Base-by-base conservation (phyloP, 2,888 invertebrate genomes). In the Spodoptera exigua region DNA sequence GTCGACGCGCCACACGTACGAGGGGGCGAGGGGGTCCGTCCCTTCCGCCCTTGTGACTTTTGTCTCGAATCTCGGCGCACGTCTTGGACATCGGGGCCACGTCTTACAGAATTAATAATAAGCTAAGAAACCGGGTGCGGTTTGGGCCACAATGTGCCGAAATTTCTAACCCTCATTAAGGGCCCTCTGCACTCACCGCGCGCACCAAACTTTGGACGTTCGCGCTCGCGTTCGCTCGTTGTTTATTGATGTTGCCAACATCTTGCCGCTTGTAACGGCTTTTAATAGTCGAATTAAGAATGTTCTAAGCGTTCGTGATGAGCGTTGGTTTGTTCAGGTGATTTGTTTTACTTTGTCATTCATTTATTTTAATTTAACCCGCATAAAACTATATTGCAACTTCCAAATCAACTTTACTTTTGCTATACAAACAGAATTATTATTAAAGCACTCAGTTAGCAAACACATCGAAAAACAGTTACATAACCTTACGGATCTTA, bases 31-130 rank as follows among this genome's bases (percentile, higher is more conserved):
- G 59, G 76, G 76, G 81, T 80, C 82, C 82, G 80, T 83, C 89
- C 90, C 92, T 92, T 92, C 91, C 91, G 89, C 89, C 90, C 89
- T 83, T 83, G 86, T 89, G 93, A 94, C 93, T 94, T 94, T 94
- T 94, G 94, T 92, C 92, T 93, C 89, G 91, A 93, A 93, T 94
- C 94, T 91, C 93, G 69, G 93, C 90, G 86, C 94, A 94, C 94
- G 94, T 94, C 94, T 91, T 92, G 94, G 94, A 94, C 94, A 94
- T 94, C 92, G 94, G 93, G 94, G 93, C 90, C 93, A 93, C 90
- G 93, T 94, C 94, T 94, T 94, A 93, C 93, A 86, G 94, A 94
- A 94, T 94, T 94, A 94, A 94, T 94, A 94, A 94, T 94, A 94
- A 94, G 93, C 94, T 92, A 90, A 91, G 92, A 90, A 89, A 89